Percentiles rank a stretch among this genome's conserved stretches.
phyloP scores from a whole-genome alignment of 2,113 vertebrate species.

The Colossoma macropomum region DNA sequence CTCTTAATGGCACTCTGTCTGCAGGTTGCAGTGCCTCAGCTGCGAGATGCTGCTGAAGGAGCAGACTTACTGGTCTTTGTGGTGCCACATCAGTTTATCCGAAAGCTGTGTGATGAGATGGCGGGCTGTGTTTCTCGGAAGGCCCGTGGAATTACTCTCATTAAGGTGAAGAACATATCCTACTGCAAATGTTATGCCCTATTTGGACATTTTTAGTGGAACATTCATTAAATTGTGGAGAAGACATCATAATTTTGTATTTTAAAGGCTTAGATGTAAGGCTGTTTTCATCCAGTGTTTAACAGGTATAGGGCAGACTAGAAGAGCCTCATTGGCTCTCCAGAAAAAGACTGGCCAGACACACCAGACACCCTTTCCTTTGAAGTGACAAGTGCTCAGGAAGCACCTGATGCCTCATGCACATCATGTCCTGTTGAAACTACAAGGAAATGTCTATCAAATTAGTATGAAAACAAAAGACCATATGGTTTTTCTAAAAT shows the following conservation, averaged over 20 bases:
- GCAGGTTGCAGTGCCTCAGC: slow-evolving; percentile 84
- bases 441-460: no score
- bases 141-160: slow-evolving; percentile 89
- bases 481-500: neutral
- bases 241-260: neutral
- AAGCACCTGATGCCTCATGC: neutral
- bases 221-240: no score
- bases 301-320: neutral
- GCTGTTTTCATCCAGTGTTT: neutral
- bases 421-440: neutral
- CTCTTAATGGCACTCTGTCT: neutral
- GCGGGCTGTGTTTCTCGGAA: slow-evolving; percentile 79
- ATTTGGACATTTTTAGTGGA: neutral
- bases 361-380: neutral
- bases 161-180: slow-evolving; percentile 81
- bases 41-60: slow-evolving; percentile 84
- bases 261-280: neutral
- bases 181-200: neutral
- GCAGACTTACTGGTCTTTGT: slow-evolving; percentile 91
- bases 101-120: slow-evolving; percentile 87
- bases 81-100: slow-evolving; percentile 92
- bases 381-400: neutral
- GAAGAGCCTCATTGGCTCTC: neutral
- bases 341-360: neutral
- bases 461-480: no score